These are phyloP conservation scores for Taenioides sp. DNA, from an alignment of 2,797 vertebrate species.

Conservation along the genomic window DNA sequence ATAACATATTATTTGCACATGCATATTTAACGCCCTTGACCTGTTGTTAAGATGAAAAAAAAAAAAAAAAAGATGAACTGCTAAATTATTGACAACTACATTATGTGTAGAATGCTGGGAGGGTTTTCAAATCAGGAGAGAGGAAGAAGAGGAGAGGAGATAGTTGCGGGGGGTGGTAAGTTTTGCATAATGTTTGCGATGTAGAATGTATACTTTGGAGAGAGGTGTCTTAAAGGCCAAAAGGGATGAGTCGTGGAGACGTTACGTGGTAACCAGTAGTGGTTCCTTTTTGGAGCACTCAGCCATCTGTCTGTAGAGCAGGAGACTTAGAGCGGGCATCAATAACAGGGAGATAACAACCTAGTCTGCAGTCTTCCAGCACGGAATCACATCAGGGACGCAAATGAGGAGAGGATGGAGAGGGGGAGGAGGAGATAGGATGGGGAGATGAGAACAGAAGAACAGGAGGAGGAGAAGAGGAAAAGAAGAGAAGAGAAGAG, in stretches of 20 bases:
- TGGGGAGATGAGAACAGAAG: not conserved
- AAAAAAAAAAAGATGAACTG: slow-evolving; percentile 38
- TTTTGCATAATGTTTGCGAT: slow-evolving; percentile 18
- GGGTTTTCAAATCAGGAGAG: slow-evolving; percentile 9
- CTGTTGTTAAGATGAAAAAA: slow-evolving; percentile 68
- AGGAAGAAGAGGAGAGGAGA: slow-evolving; percentile 7
- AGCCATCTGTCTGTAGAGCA: slow-evolving; percentile 47
- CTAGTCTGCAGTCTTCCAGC: slow-evolving; percentile 61
- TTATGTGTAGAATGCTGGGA: slow-evolving; percentile 48
- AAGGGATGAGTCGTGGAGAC: slow-evolving; percentile 49
- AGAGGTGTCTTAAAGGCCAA: slow-evolving; percentile 26
- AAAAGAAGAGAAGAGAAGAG: too few relatives aligned
- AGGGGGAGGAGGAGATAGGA: not conserved
- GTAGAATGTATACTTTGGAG: slow-evolving; percentile 13
- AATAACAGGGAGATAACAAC: slow-evolving; percentile 68
- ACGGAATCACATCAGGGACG: slow-evolving; percentile 64
- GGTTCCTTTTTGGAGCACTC: slow-evolving; percentile 32
- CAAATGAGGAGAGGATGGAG: slow-evolving; percentile 50
- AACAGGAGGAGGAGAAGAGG: not conserved
- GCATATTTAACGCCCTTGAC: slow-evolving; percentile 75
- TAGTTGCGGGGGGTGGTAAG: slow-evolving; percentile 12
- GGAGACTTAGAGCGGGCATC: slow-evolving; percentile 61
- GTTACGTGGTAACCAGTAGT: slow-evolving; percentile 36
- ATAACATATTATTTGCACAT: slow-evolving; percentile 72
- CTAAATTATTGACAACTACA: slow-evolving; percentile 73